Percentiles rank a stretch among this genome's conserved stretches.
phyloP scores from a whole-genome alignment of 2,797 vertebrate species.

The Myotis myotis region DNA sequence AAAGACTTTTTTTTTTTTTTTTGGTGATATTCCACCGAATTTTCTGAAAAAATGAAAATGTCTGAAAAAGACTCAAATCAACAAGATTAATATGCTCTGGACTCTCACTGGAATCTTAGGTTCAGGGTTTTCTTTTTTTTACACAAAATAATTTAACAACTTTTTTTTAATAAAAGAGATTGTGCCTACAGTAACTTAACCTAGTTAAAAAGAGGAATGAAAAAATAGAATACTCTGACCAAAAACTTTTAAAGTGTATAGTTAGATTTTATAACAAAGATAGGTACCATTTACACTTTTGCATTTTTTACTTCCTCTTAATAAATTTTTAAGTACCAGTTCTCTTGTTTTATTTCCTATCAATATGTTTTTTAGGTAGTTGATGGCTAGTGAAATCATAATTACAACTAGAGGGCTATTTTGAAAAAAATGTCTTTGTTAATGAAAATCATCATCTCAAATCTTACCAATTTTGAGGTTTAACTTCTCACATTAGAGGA shows the following conservation, averaged over 20 bases:
- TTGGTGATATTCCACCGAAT: not conserved
- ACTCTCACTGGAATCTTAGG: not conserved
- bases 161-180: not conserved
- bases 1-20: not conserved
- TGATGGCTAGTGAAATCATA: not conserved
- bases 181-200: not conserved
- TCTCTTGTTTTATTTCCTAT: not conserved
- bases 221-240: not conserved
- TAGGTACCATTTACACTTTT: not conserved
- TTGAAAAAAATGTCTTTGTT: not conserved
- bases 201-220: not conserved
- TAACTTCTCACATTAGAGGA: not conserved
- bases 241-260: not conserved
- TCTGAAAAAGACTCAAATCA: constrained; percentile 26
- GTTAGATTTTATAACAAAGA: not conserved
- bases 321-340: not conserved
- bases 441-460: constrained; percentile 23
- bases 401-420: not conserved
- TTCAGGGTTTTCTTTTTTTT: constrained; percentile 1
- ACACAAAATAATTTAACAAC: not conserved
- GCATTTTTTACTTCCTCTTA: not conserved
- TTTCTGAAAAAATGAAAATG: constrained; percentile 22
- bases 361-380: not conserved
- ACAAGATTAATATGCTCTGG: not conserved
- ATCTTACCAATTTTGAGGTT: not conserved